Conservation (phyloP, 2,888 invertebrate species). For the Ophion slaviceki region DNA sequence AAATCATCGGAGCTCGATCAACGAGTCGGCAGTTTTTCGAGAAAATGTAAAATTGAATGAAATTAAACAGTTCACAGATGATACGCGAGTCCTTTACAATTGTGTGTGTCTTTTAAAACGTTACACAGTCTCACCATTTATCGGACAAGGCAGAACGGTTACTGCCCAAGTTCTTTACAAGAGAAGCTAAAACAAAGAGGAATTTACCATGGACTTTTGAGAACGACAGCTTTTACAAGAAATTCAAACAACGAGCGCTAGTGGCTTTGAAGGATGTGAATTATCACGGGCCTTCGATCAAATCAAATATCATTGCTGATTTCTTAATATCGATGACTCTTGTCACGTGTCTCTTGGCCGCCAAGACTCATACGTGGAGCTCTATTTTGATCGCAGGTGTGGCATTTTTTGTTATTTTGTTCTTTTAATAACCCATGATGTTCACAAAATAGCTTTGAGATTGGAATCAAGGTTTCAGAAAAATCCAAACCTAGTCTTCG, state of each 20-base stretch:
- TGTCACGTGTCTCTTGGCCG: slow-evolving; percentile 69
- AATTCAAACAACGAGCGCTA: slow-evolving; percentile 87
- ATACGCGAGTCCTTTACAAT: too few species aligned
- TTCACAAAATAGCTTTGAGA: background rate
- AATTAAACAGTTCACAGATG: too few species aligned
- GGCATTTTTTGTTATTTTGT: slow-evolving; percentile 28
- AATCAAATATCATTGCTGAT: slow-evolving; percentile 80
- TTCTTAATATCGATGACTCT: slow-evolving; percentile 66
- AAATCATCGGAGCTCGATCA: too few species aligned
- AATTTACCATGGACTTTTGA: slow-evolving; percentile 90
- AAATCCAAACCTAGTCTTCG: too few species aligned
- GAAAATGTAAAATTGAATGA: too few species aligned
- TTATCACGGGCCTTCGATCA: slow-evolving; percentile 80
- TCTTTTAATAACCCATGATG: background rate
- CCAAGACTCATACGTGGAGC: slow-evolving; percentile 70
- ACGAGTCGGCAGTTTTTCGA: too few species aligned
- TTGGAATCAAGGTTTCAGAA: too few species aligned
- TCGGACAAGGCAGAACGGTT: slow-evolving; percentile 85
- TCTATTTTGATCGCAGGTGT: slow-evolving; percentile 79
- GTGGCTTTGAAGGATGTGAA: slow-evolving; percentile 85
- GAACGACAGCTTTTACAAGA: slow-evolving; percentile 90
- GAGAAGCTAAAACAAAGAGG: slow-evolving; percentile 87
- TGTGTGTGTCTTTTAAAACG: background rate
- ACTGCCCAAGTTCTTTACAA: slow-evolving; percentile 88
- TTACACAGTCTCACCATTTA: slow-evolving; percentile 86